These are phyloP conservation scores for Pangasianodon hypophthalmus DNA, from an alignment of 2,113 vertebrate genomes.

Conservation along the genomic window DNA sequence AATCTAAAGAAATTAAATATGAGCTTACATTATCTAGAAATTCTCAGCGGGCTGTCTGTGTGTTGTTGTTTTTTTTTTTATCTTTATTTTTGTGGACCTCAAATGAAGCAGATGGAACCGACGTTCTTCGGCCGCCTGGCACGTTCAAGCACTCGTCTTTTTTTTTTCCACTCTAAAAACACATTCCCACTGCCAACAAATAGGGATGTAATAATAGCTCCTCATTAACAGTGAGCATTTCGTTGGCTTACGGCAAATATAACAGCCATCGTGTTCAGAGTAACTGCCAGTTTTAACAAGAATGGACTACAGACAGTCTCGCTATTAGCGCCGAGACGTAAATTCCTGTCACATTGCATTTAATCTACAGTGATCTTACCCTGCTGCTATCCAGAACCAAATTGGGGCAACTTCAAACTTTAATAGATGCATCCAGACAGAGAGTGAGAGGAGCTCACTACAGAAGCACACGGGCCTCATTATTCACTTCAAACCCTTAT, in stretches of 20 bases:
- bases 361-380: neutral
- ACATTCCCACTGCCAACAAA: neutral
- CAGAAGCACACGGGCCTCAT: neutral
- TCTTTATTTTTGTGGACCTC: neutral
- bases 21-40: neutral
- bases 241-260: neutral
- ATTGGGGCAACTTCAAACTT: conserved; percentile 4
- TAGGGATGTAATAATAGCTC: neutral
- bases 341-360: neutral
- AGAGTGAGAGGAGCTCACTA: conserved; percentile 1
- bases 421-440: neutral
- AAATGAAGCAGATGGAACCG: neutral
- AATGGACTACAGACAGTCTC: neutral
- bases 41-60: neutral
- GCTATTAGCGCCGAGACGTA: neutral
- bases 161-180: neutral
- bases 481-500: conserved; percentile 13
- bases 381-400: neutral
- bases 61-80: neutral
- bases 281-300: neutral
- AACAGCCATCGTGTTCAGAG: neutral
- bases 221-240: neutral
- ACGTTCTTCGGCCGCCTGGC: neutral
- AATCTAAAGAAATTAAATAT: neutral
- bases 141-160: neutral